A percentile compares a stretch with the other conserved stretches of the same genome.
phyloP scores from a whole-genome alignment of 1,140 invertebrate species.

The Magallana angulata region DNA sequence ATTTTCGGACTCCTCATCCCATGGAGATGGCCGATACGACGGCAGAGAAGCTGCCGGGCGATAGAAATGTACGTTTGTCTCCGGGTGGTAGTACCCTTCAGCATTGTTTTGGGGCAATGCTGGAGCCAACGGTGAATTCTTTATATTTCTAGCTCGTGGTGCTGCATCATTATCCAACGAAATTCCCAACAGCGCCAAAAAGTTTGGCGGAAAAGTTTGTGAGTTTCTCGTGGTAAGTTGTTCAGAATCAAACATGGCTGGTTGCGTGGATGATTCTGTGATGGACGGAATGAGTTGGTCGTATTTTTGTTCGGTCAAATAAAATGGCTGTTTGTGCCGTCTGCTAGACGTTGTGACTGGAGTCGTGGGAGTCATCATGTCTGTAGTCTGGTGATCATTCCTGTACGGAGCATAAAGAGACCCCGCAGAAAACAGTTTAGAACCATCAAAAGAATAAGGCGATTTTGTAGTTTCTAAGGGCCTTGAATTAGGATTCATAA shows the following conservation, averaged over 20 bases:
- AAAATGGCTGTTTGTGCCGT: neutral
- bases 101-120: neutral
- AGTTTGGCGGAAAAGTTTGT: constrained; percentile 1
- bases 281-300: constrained; percentile 17
- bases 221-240: neutral
- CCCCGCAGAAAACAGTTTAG: neutral
- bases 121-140: neutral
- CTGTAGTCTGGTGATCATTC: neutral
- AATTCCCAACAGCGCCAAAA: neutral
- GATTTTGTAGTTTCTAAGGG: neutral
- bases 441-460: constrained; percentile 8
- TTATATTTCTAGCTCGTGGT: neutral
- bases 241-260: constrained; percentile 13
- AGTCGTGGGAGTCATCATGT: neutral
- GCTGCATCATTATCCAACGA: neutral
- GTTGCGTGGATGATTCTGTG: neutral
- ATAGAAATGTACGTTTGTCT: neutral
- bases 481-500: neutral
- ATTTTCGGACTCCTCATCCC: neutral
- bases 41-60: neutral
- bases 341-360: neutral
- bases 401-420: neutral
- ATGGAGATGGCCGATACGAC: neutral
- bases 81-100: neutral
- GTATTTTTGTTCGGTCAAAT: neutral